A percentile compares a stretch with the other conserved stretches of the same genome.
Evolutionary conservation across 2,888 invertebrate genomes (phyloP).

Genomic region (Miltochrista miniata): DNA sequence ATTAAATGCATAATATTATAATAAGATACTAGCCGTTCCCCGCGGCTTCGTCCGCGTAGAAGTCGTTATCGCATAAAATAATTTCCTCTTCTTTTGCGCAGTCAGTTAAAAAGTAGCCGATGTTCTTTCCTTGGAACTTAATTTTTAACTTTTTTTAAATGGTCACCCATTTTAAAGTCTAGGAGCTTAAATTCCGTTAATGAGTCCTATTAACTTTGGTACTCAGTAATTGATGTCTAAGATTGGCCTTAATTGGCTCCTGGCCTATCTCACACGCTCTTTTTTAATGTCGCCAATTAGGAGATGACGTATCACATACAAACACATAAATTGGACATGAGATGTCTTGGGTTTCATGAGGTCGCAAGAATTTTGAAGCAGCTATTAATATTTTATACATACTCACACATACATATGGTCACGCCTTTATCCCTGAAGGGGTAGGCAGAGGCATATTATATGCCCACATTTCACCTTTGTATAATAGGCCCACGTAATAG

Average conservation of each 20-base stretch:
- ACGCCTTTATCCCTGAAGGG: too few species aligned
- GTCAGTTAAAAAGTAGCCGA: too few species aligned
- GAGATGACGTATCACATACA: background rate
- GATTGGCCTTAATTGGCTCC: slow-evolving; percentile 33
- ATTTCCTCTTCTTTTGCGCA: too few species aligned
- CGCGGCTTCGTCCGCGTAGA: background rate
- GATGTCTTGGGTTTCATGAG: background rate
- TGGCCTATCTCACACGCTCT: slow-evolving; percentile 13
- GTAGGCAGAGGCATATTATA: too few species aligned
- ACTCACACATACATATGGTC: too few species aligned
- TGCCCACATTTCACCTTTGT: too few species aligned
- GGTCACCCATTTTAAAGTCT: background rate
- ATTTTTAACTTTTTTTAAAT: background rate
- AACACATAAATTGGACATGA: background rate
- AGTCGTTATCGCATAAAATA: too few species aligned
- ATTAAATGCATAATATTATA: background rate
- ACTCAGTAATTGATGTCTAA: slow-evolving; percentile 33
- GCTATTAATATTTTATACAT: too few species aligned
- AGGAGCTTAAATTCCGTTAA: slow-evolving; percentile 13
- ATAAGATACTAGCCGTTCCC: background rate
- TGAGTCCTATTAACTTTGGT: slow-evolving; percentile 27
- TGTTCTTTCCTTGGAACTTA: too few species aligned
- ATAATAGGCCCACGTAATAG: too few species aligned
- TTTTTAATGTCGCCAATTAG: slow-evolving; percentile 12
- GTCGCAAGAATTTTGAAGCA: background rate